phyloP scores from a whole-genome alignment of 1,140 invertebrate species.

The Vanessa atalanta region DNA sequence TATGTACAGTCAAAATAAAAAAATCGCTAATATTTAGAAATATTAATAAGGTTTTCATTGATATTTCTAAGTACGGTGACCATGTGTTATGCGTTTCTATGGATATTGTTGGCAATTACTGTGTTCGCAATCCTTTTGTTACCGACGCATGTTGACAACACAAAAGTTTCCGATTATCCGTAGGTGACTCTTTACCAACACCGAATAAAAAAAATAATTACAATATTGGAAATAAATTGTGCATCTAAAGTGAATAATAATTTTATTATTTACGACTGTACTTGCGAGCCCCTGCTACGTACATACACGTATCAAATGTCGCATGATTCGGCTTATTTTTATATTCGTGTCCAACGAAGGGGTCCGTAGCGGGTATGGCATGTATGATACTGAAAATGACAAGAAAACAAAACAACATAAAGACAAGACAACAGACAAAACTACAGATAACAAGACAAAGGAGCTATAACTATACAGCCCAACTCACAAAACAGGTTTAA shows the following conservation, averaged over 20 bases:
- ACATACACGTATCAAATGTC: slow-evolving; percentile 74
- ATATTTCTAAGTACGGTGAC: no score
- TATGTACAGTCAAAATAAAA: background rate
- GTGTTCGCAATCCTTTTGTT: background rate
- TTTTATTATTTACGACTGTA: slow-evolving; percentile 21
- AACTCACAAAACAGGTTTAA: no score
- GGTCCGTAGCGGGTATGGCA: slow-evolving; percentile 54
- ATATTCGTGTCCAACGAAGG: slow-evolving; percentile 57
- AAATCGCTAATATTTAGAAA: background rate
- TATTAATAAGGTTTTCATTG: no score
- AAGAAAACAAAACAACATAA: background rate
- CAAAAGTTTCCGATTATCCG: no score
- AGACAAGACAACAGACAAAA: background rate
- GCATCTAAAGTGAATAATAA: background rate
- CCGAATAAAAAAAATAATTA: background rate
- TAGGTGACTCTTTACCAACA: background rate
- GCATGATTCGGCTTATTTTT: slow-evolving; percentile 64
- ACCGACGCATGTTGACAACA: background rate
- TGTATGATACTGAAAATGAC: slow-evolving; percentile 61
- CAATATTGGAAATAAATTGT: background rate
- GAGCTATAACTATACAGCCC: no score
- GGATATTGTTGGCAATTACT: no score
- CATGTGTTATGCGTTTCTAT: background rate
- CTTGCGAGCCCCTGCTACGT: slow-evolving; percentile 58
- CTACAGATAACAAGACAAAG: no score